Conservation (phyloP, 2,888 invertebrate species). For the Plagodis pulveraria region DNA sequence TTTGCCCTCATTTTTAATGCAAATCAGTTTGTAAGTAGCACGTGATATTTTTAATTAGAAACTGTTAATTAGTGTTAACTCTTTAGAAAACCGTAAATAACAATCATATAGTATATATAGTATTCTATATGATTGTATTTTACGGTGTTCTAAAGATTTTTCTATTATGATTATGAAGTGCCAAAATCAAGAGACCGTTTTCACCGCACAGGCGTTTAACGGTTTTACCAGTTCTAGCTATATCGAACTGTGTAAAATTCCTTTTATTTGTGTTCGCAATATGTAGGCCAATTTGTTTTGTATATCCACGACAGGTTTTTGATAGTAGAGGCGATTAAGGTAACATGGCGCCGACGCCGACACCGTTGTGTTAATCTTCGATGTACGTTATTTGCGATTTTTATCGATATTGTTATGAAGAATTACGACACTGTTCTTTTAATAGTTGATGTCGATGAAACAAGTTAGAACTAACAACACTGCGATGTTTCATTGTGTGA, state of each 20-base stretch:
- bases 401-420: slow-evolving; percentile 56
- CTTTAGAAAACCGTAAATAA: too few species aligned
- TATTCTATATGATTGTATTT: too few species aligned
- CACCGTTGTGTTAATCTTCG: slow-evolving; percentile 62
- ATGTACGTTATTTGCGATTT: slow-evolving; percentile 53
- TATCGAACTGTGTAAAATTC: slow-evolving; percentile 68
- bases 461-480: slow-evolving; percentile 6
- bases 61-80: slow-evolving; percentile 26
- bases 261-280: slow-evolving; percentile 67
- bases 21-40: slow-evolving; percentile 26
- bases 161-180: slow-evolving; percentile 32
- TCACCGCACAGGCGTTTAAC: slow-evolving; percentile 62
- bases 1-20: slow-evolving; percentile 29
- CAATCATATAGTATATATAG: too few species aligned
- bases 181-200: slow-evolving; percentile 46
- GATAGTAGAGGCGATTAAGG: slow-evolving; percentile 52
- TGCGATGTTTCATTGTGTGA: slow-evolving; percentile 6
- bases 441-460: slow-evolving; percentile 13
- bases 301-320: slow-evolving; percentile 69
- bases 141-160: too few species aligned
- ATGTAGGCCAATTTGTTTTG: slow-evolving; percentile 75
- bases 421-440: slow-evolving; percentile 48
- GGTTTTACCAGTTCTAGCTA: slow-evolving; percentile 63
- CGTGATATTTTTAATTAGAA: slow-evolving; percentile 27
- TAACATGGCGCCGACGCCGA: slow-evolving; percentile 37